Evolutionary conservation across 2,113 vertebrate species (phyloP).

Genomic region (Pituophis catenifer): DNA sequence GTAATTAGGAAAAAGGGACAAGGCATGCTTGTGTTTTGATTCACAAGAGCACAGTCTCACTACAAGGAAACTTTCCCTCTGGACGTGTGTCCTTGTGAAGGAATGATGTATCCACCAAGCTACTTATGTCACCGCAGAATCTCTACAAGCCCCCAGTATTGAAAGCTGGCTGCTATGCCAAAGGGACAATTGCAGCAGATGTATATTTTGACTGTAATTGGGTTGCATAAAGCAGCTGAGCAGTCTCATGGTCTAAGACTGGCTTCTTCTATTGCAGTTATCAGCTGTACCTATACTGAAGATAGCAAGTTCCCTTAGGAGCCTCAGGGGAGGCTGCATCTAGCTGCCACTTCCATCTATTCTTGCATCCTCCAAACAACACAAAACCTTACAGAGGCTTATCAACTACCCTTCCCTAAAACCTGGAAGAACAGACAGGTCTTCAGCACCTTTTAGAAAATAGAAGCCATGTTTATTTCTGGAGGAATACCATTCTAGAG

Average conservation of each 20-base stretch:
- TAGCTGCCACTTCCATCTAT: neutral
- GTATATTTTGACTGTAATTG: neutral
- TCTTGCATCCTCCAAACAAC: neutral
- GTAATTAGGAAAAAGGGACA: neutral
- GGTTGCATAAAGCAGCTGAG: neutral
- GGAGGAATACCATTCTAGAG: neutral
- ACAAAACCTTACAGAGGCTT: neutral
- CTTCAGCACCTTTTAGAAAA: neutral
- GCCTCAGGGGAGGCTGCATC: neutral
- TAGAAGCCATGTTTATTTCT: neutral
- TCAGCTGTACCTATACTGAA: neutral
- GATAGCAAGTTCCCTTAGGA: neutral
- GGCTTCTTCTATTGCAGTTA: neutral
- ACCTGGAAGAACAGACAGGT: neutral
- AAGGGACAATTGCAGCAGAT: neutral
- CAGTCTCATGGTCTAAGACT: neutral
- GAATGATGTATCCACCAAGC: neutral
- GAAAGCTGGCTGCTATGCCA: neutral
- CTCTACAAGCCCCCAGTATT: neutral
- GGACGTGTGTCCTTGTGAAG: neutral
- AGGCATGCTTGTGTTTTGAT: neutral
- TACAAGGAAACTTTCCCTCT: neutral
- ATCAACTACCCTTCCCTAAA: neutral
- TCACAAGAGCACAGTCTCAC: neutral
- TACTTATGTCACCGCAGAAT: neutral